A percentile compares a stretch with the other conserved stretches of the same genome.
Evolutionary conservation across 2,797 vertebrate genomes (phyloP).

Genomic region (Hapalemur alaotrensis): DNA sequence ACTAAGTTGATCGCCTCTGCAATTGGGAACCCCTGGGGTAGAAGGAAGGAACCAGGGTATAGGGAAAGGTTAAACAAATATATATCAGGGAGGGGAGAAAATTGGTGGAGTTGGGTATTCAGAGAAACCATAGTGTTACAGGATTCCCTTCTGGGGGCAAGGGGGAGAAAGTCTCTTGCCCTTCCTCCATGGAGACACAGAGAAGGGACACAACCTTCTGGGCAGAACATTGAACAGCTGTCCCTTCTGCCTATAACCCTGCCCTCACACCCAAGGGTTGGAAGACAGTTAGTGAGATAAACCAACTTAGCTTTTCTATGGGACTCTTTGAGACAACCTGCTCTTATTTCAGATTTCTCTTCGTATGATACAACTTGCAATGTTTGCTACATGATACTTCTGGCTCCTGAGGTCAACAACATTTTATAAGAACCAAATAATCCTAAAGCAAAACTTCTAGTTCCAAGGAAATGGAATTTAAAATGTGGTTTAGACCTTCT

Average conservation of each 20-base stretch:
- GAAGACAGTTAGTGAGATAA: background rate
- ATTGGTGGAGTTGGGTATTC: background rate
- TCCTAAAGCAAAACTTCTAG: background rate
- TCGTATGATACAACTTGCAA: background rate
- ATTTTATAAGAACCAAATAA: background rate
- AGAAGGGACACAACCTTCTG: background rate
- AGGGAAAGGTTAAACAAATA: background rate
- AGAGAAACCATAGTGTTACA: background rate
- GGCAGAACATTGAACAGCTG: background rate
- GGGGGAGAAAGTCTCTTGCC: background rate
- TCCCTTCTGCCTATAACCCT: background rate
- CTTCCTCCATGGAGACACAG: background rate
- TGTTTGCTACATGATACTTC: background rate
- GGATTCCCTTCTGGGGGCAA: background rate
- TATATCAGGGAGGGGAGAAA: background rate
- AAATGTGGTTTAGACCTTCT: background rate
- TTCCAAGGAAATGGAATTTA: conserved; percentile 12
- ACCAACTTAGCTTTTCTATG: background rate
- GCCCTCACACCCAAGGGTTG: background rate
- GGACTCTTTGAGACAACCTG: background rate
- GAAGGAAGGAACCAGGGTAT: background rate
- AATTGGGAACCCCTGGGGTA: background rate
- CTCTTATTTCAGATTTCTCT: background rate
- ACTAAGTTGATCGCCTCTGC: background rate
- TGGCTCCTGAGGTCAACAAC: background rate